These are phyloP conservation scores for Pristionchus mayeri DNA, from an alignment of 2,888 invertebrate species.

Conservation along the genomic window DNA sequence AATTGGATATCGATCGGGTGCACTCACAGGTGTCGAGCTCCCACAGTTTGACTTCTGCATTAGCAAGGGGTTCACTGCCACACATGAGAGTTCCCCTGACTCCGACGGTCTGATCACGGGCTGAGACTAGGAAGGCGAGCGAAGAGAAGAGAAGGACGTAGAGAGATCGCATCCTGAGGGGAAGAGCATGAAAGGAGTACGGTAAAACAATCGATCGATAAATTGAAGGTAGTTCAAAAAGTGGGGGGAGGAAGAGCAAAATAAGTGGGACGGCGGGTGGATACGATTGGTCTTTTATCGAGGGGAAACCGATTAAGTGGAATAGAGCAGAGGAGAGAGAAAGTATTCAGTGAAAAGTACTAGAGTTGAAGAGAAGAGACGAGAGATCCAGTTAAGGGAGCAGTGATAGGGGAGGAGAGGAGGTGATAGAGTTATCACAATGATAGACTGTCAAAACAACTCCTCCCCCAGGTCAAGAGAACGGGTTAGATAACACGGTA, in stretches of 20 bases:
- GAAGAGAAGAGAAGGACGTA: conserved; percentile 46
- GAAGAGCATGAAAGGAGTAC: too few relatives aligned
- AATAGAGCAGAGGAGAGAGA: neutral
- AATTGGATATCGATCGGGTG: neutral
- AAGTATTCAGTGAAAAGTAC: conserved; percentile 20
- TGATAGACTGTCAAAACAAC: conserved; percentile 21
- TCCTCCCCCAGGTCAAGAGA: conserved; percentile 15
- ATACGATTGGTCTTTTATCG: conserved; percentile 17
- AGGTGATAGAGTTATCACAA: conserved; percentile 44
- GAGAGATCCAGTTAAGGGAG: conserved; percentile 27
- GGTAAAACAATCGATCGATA: too few relatives aligned
- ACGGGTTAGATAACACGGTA: neutral
- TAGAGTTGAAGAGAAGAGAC: conserved; percentile 33
- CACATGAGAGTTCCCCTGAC: conserved; percentile 44
- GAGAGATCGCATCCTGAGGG: conserved; percentile 19
- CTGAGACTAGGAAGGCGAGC: conserved; percentile 3
- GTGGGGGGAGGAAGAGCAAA: neutral
- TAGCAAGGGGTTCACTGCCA: conserved; percentile 36
- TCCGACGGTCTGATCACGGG: conserved; percentile 40
- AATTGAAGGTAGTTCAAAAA: neutral
- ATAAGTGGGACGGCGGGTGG: conserved; percentile 1
- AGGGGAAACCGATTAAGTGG: conserved; percentile 31
- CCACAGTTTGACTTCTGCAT: conserved; percentile 48
- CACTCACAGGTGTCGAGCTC: conserved; percentile 49
- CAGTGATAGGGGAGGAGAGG: neutral